Percentiles rank a stretch among this genome's conserved stretches.
phyloP scores from a whole-genome alignment of 2,797 vertebrate genomes.

The Poecilia picta region DNA sequence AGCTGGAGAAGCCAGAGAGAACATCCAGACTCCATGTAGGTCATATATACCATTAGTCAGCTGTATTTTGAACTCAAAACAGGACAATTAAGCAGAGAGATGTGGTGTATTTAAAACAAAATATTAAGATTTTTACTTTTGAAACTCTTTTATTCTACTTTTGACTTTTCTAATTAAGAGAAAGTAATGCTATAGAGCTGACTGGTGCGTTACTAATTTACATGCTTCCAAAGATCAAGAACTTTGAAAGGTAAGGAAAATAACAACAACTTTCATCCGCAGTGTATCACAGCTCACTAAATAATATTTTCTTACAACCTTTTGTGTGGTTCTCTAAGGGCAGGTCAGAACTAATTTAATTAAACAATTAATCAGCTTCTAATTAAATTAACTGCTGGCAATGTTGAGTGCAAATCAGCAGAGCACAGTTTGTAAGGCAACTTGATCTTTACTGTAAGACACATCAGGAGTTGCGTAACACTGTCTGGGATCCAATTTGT shows the following conservation, averaged over 20 bases:
- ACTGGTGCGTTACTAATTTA: neutral
- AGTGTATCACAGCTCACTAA: neutral
- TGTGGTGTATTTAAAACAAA: neutral
- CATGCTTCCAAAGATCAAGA: neutral
- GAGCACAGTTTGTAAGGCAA: neutral
- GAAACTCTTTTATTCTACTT: neutral
- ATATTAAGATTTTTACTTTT: neutral
- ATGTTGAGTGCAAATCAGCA: neutral
- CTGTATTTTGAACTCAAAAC: neutral
- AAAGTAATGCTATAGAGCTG: neutral
- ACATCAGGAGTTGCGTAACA: neutral
- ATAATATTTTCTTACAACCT: neutral
- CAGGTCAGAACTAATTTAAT: neutral
- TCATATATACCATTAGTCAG: neutral
- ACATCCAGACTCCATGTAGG: neutral
- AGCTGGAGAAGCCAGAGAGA: neutral
- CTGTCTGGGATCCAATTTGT: neutral
- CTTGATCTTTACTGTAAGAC: neutral
- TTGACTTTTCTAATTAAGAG: neutral
- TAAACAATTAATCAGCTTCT: neutral
- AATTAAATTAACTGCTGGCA: slow-evolving; percentile 3
- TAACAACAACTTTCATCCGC: neutral
- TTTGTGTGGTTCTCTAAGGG: neutral
- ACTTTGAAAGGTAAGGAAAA: neutral
- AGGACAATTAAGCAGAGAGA: neutral